Percentiles rank a stretch among this genome's conserved stretches.
Evolutionary conservation across 1,140 invertebrate species (phyloP).

Genomic region (Cotesia vestalis): DNA sequence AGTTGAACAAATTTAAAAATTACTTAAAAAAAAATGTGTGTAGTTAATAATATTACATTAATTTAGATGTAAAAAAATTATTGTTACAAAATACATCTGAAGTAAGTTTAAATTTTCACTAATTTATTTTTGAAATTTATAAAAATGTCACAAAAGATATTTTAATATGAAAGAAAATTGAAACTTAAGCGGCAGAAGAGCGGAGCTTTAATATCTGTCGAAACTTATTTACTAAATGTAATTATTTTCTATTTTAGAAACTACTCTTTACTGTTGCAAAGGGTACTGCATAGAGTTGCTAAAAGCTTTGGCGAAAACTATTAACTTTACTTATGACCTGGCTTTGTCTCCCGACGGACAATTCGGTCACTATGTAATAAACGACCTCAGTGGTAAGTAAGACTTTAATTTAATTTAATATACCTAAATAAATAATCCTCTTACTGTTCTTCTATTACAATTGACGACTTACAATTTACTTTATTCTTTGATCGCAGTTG

Average conservation of each 20-base stretch:
- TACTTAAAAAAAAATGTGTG: no score
- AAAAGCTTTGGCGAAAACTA: conserved; percentile 81
- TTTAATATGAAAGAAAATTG: no score
- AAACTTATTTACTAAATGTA: background rate
- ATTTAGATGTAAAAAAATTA: no score
- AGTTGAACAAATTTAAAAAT: no score
- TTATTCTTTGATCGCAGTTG: conserved; percentile 57
- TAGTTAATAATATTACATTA: no score
- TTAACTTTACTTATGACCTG: conserved; percentile 93
- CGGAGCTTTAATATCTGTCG: no score
- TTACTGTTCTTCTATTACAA: background rate
- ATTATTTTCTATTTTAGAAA: conserved; percentile 49
- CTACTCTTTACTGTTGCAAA: conserved; percentile 82
- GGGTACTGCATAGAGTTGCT: conserved; percentile 97
- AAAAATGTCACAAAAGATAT: no score
- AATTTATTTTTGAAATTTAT: no score
- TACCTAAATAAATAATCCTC: conserved; percentile 37
- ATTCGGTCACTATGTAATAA: conserved; percentile 88
- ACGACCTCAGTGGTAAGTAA: conserved; percentile 66
- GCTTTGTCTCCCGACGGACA: conserved; percentile 93
- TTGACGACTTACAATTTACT: background rate
- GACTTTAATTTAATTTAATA: conserved; percentile 10
- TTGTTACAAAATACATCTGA: no score
- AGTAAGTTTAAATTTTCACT: no score
- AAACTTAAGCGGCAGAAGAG: no score